Evolutionary conservation across 1,140 invertebrate species (phyloP), one percentile per base, ranked within the genome.

Genomic region (Neodiprion virginianus): DNA sequence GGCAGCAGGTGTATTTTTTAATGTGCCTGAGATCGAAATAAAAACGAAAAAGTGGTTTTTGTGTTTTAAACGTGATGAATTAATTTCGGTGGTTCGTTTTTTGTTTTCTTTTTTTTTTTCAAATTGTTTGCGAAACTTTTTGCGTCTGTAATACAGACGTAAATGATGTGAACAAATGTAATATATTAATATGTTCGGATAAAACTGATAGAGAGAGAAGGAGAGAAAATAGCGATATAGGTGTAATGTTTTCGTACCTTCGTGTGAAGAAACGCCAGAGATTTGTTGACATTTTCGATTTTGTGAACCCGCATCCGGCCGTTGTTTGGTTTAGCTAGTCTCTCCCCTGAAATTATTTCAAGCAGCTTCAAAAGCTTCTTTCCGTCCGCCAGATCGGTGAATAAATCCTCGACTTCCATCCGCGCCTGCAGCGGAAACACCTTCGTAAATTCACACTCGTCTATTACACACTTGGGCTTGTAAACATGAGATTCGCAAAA

Each of bases 261-360:
- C 69, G 97, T 98, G 86, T 98, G 97, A 69, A 99, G 91, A 90
- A 99, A 99, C 78, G 96, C 96, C 79, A 99, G 90, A 84, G 96
- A 97, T 89, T 98, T 99, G 90, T 99, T 99, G 79, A 99, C 96
- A 89, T 99, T 99, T 90, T 99, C 98, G 65, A 99, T 97, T 91
- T 99, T 99, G 89, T 99, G 98, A 40, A 99, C 98, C 81, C 98
- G 90, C 95, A 99, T 98, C 76, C 95, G 93, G 23, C 98, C 98
- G 86, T 95, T 96, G 91, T 99, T 99, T 74, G 98, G 98, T 80
- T 98, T 95, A 53, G 96, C 97, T 78, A 99, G 90, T 84, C 98
- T 96, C 89, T 99, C 98, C 12, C 98, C 98, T 73, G 97, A 99
- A 87, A 99, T 99, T 80, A 99, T 99, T 92, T 99, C 98, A 85